Percentiles rank a stretch among this genome's conserved stretches.
Evolutionary conservation across 2,888 invertebrate species (phyloP).

Genomic region (Eristalis tenax): DNA sequence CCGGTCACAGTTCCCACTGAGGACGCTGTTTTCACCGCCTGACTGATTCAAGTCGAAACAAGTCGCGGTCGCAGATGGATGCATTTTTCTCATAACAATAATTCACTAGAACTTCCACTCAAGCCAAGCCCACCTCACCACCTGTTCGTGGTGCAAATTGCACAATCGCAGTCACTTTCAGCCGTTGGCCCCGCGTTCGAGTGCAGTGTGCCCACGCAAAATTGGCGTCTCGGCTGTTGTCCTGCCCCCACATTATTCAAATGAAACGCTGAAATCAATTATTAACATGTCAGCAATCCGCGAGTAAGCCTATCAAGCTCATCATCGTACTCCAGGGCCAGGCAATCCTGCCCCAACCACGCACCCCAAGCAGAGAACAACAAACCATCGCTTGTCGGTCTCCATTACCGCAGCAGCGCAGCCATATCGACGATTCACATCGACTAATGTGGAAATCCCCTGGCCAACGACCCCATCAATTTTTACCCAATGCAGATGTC

Average conservation of each 20-base stretch:
- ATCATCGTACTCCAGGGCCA: too few relatives aligned
- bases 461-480: constrained; percentile 36
- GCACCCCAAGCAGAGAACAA: constrained; percentile 16
- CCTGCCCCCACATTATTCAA: constrained; percentile 53
- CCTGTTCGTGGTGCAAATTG: neutral
- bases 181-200: neutral
- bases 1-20: too few relatives aligned
- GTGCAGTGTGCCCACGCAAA: constrained; percentile 35
- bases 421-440: neutral
- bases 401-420: neutral
- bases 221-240: constrained; percentile 7
- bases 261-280: constrained; percentile 54
- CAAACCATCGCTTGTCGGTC: constrained; percentile 38
- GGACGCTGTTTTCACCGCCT: too few relatives aligned
- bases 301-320: constrained; percentile 27
- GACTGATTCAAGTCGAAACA: neutral
- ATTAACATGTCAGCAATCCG: constrained; percentile 61
- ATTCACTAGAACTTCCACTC: neutral
- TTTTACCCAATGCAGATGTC: constrained; percentile 50
- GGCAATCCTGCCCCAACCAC: neutral
- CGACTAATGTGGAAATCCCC: constrained; percentile 11
- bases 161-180: neutral
- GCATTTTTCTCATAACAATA: neutral
- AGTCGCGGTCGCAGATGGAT: neutral
- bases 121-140: neutral